Evolutionary conservation across 2,113 vertebrate genomes (phyloP), one percentile per base, ranked within the genome.

Genomic region (Heliornis fulica): DNA sequence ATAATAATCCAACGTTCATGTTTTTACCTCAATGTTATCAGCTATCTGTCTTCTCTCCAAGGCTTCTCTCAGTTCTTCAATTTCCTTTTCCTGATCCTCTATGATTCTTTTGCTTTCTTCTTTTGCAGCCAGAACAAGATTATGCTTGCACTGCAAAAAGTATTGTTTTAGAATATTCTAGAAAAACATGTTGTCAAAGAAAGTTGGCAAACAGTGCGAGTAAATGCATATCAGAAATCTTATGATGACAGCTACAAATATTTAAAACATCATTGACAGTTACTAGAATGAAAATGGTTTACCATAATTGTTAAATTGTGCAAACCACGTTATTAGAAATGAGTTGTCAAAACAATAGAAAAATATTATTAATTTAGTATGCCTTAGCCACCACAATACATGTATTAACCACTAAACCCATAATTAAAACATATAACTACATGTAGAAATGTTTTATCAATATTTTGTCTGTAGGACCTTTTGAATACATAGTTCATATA

Each of bases 11-110:
- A 85, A 31, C 16, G 8, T 28, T n/a, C 36, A 32, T 71, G 25
- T 50, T 60, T 93, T 82, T 96, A 99, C 99, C 98, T 99, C 99
- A 54, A 99, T 98, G 45, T 98, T 98, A 89, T 99, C 98, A 28
- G 99, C 99, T 45, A 98, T 95, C 65, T 97, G 88, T 45, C 94
- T 98, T 85, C 98, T 98, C 14, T 98, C 98, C 29, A 98, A 90
- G 21, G 95, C 68, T 97, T 99, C 98, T 83, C 95, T 98, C 61
- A 99, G 95, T 23, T 98, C 98, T 93, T 98, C 96, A 77, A 99
- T 98, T 82, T 99, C 98, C 50, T 57, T 96, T 85, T 99, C 97
- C 89, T 99, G 98, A 69, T 95, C 96, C 43, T 96, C 93, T 83
- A 98, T 97, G 86, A 98, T 91, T 25, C 63, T 86, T 41, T 78